phyloP scores from a whole-genome alignment of 2,113 vertebrate species.

The Oenanthe melanoleuca region DNA sequence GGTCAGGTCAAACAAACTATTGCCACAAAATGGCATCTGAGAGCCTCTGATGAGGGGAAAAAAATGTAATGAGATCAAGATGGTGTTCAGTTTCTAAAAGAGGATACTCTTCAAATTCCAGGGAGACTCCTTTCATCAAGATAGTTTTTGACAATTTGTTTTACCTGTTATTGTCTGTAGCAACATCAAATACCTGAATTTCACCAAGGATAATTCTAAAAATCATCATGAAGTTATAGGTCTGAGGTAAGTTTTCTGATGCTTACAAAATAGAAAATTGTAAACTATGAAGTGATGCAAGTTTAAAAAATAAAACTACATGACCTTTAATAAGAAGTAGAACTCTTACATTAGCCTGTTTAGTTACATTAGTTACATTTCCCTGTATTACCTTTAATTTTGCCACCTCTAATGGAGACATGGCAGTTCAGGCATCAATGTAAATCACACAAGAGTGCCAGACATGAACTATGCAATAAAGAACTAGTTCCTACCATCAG shows the following conservation, averaged over 20 bases:
- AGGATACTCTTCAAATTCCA: not conserved
- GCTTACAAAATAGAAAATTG: not conserved
- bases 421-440: not conserved
- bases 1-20: constrained; percentile 61
- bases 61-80: constrained; percentile 41
- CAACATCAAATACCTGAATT: not conserved
- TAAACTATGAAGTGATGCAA: not conserved
- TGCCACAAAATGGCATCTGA: constrained; percentile 32
- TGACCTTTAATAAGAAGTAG: not conserved
- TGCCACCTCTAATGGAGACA: not conserved
- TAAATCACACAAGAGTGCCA: not conserved
- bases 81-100: not conserved
- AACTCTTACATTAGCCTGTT: not conserved
- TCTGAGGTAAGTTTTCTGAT: not conserved
- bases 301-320: not conserved
- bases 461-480: not conserved
- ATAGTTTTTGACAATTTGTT: not conserved
- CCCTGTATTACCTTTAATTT: not conserved
- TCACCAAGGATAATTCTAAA: not conserved
- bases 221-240: not conserved
- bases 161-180: not conserved
- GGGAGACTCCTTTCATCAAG: not conserved
- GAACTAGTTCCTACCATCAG: not conserved
- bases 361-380: not conserved
- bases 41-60: not conserved